Evolutionary conservation across 2,113 vertebrate genomes (phyloP), one percentile per base, ranked within the genome.

Genomic region (Ochotona curzoniae): DNA sequence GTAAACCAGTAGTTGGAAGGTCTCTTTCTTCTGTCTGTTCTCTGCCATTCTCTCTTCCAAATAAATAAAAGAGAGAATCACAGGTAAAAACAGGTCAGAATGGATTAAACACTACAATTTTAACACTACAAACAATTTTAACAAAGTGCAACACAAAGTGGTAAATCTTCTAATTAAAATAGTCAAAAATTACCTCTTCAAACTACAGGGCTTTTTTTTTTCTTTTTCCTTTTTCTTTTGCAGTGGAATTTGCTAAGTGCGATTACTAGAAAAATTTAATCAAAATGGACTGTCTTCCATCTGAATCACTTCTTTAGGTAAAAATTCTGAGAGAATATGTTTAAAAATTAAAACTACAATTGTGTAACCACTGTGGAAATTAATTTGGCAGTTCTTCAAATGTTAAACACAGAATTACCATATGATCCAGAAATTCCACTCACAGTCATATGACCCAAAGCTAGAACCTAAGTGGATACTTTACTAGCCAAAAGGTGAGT

Each of bases 261-360:
- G 87, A 74, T 84, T 63, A 64, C 30, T 71, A 78, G 71, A 81
- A 87, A 92, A 92, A 84, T 35, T 25, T 78, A 74, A 76, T 78
- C 15, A 61, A 93, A 81, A 84, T 28, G 21, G 32, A 82, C 54
- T 49, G 11, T 38, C 61, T 74, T 79, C 44, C 60, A 76, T 25
- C n/a, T 4, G 35, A 94, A 79, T 91, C 35, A 80, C 75, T 96
- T 83, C 89, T 74, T 80, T 82, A 89, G 21, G 35, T 44, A 47
- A 81, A 75, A 71, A 60, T 17, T 73, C 54, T 60, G 17, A 78
- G 74, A 63, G 30, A 78, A 23, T 67, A 74, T 60, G 14, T 81
- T 84, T 87, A 89, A 83, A 70, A 71, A 76, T 91, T 75, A 47
- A 61, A 88, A 54, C 57, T 12, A 79, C n/a, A 74, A 21, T 61